Base-by-base conservation (phyloP, 2,113 vertebrate genomes). In the Cyanoliseus patagonus region DNA sequence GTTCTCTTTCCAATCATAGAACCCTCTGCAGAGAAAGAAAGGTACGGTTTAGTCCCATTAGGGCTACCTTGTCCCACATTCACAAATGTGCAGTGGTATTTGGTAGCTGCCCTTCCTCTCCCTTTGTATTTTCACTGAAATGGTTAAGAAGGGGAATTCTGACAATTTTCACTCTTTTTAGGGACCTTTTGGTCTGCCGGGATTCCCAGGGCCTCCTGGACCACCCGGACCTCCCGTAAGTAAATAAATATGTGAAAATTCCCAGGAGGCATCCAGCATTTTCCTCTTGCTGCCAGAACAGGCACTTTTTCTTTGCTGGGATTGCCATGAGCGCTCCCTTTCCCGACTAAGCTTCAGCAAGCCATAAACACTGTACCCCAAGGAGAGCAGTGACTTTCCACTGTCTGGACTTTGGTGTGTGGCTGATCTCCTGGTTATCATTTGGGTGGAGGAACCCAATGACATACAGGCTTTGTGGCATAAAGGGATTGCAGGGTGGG, bases 141-240 rank as follows among this genome's bases (percentile, higher is more conserved):
- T 64, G 13, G 11, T 47, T 64, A 68, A 78, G 20, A 85, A 86
- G 13, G 14, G 22, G 17, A 77, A 74, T n/a, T 78, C 3, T 85
- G 47, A 30, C 5, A 35, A 2, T 64, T 85, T 77, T 93, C 16
- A 24, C 70, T 86, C 41, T 88, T 92, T 81, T 92, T 92, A 99
- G 99, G 99, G 99, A 83, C 96, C 98, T 52, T 99, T 98, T 91
- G 99, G 99, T 95, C 98, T 98, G 70, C 92, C 98, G 59, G 99
- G 99, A 83, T 98, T 99, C 96, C 97, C 98, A 3, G 99, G 99
- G 52, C 98, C 98, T 66, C 89, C 98, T 13, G 99, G 99, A 63
- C 97, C 98, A 74, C 99, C 99, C 4, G 99, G 99, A 83, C 99
- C 98, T 67, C 98, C 99, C 3, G 99, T 99, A 98, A 98, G 99